phyloP scores from a whole-genome alignment of 1,140 invertebrate species.

The Conus betulinus region DNA sequence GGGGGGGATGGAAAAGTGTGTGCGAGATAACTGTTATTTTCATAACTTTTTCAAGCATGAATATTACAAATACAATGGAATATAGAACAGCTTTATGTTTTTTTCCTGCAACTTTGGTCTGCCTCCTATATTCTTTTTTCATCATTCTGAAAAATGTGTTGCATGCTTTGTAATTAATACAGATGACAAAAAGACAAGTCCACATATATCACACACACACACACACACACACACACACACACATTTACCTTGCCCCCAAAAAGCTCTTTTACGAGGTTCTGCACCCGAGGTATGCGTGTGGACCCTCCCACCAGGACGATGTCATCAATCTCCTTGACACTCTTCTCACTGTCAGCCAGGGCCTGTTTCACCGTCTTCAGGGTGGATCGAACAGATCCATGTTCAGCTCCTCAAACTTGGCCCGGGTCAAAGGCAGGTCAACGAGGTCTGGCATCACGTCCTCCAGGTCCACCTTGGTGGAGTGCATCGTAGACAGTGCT shows the following conservation, averaged over 20 bases:
- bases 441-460: slow-evolving; percentile 96
- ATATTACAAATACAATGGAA: too few species aligned
- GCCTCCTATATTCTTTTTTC: too few species aligned
- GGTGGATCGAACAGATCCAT: slow-evolving; percentile 98
- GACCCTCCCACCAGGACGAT: slow-evolving; percentile 99
- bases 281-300: slow-evolving; percentile 99
- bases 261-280: slow-evolving; percentile 98
- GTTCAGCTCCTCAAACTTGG: slow-evolving; percentile 99
- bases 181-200: too few species aligned
- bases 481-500: slow-evolving; percentile 94
- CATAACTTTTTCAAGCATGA: too few species aligned
- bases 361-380: slow-evolving; percentile 90
- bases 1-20: too few species aligned
- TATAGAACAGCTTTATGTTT: too few species aligned
- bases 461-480: slow-evolving; percentile 98
- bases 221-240: neutral
- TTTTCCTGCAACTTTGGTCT: too few species aligned
- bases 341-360: slow-evolving; percentile 98
- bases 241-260: slow-evolving; percentile 82
- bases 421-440: slow-evolving; percentile 97
- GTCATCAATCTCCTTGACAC: slow-evolving; percentile 98
- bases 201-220: neutral
- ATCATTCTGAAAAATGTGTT: too few species aligned
- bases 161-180: too few species aligned
- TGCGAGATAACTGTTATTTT: too few species aligned